Percentiles rank a stretch among this genome's conserved stretches.
These are phyloP conservation scores for Glyphotaelius pellucidus DNA, from an alignment of 2,888 invertebrate genomes.

Conservation along the genomic window DNA sequence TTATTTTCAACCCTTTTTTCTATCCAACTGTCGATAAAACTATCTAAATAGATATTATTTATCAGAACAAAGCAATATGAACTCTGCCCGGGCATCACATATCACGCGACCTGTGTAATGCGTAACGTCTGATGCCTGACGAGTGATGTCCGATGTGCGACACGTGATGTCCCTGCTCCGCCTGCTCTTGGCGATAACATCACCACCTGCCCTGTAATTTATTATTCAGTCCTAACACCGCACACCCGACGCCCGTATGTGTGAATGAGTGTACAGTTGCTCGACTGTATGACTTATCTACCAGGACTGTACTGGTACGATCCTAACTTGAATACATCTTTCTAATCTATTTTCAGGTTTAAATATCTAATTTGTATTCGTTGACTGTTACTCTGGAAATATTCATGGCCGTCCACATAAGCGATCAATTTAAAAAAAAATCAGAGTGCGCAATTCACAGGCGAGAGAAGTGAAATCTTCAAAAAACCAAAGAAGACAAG, in stretches of 20 bases:
- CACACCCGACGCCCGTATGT: not conserved
- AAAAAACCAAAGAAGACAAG: too few relatives aligned
- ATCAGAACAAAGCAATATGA: not conserved
- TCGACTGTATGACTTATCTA: not conserved
- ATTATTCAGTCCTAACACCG: slow-evolving; percentile 43
- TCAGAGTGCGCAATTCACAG: too few relatives aligned
- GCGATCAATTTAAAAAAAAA: too few relatives aligned
- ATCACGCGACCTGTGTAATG: not conserved
- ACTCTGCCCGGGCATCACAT: not conserved
- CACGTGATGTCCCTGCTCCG: slow-evolving; percentile 7
- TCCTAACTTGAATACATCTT: not conserved
- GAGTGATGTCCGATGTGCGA: not conserved
- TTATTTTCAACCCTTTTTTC: not conserved
- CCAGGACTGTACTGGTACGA: not conserved
- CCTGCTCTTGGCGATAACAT: slow-evolving; percentile 50
- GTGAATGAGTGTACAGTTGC: not conserved
- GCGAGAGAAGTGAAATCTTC: too few relatives aligned
- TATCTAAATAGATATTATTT: not conserved
- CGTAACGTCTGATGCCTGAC: not conserved
- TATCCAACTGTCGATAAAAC: not conserved
- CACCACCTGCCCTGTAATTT: slow-evolving; percentile 56
- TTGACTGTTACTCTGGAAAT: too few relatives aligned
- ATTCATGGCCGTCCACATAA: too few relatives aligned
- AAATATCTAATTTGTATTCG: too few relatives aligned
- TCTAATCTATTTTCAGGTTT: not conserved